phyloP scores from a whole-genome alignment of 2,113 vertebrate species.

The Chaetorhynchus papuensis region DNA sequence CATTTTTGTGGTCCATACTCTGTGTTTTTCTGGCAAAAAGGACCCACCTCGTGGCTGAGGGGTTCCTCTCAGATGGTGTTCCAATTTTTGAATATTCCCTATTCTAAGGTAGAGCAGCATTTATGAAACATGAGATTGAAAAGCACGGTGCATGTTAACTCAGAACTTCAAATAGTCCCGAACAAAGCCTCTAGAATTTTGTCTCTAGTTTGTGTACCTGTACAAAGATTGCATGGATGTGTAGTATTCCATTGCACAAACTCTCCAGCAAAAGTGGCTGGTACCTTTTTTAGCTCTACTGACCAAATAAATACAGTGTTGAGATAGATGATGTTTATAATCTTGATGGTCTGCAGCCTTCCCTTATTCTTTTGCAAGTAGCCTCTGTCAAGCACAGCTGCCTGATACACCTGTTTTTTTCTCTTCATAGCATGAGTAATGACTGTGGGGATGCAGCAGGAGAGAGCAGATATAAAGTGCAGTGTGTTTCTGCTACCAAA shows the following conservation, averaged over 20 bases:
- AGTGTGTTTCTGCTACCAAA: background rate
- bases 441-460: background rate
- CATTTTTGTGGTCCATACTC: background rate
- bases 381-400: background rate
- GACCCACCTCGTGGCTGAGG: background rate
- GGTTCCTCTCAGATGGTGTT: background rate
- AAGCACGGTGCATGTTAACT: rapidly evolving
- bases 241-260: background rate
- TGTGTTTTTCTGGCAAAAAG: background rate
- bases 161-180: background rate
- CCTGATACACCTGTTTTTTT: background rate
- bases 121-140: background rate
- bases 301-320: background rate
- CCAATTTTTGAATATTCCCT: background rate
- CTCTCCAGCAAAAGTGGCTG: background rate
- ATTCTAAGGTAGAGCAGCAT: background rate
- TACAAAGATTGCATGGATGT: background rate
- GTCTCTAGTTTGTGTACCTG: background rate
- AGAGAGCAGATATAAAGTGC: background rate
- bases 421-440: background rate
- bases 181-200: background rate
- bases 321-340: background rate
- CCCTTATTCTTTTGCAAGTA: background rate
- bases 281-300: background rate
- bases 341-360: background rate